Base-by-base conservation (phyloP, 2,113 vertebrate species). In the Platycercus adscitus region DNA sequence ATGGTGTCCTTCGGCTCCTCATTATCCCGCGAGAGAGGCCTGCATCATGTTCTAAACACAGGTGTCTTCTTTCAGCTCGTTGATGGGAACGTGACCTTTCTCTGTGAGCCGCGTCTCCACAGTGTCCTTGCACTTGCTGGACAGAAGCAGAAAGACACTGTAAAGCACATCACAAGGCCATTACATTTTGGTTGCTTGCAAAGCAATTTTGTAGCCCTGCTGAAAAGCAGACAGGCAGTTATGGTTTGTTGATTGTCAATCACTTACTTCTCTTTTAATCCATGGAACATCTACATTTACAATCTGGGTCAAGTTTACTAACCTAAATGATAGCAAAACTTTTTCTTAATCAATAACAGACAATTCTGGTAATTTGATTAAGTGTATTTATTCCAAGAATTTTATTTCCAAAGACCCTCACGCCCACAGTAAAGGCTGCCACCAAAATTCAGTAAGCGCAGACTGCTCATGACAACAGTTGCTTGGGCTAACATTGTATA, bases 111-210 rank as follows among this genome's bases (percentile, higher is more conserved):
- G n/a, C n/a, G n/a, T n/a, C n/a, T n/a, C n/a, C n/a, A n/a, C n/a
- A n/a, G 12, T 46, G 35, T 37, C n/a, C 55, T 61, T 2, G 1
- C 1, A 0, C 53, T 58, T 70, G 35, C 33, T 2, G 4, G 41
- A 35, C 19, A n/a, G 31, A 55, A n/a, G 37, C 9, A 79, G 28
- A 71, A 66, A 26, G 50, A 28, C 50, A 52, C 7, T 11, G 31
- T 20, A 50, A 87, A 88, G 47, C 43, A 31, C 17, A 43, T 26
- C 39, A 21, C 18, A 44, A 69, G 23, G 8, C 25, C 44, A 23
- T 39, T 43, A 33, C 21, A 52, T 21, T 72, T 64, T 35, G 9
- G 7, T 43, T 46, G 35, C 49, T 49, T 55, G 39, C 33, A 72
- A 52, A 93, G 79, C 5, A 43, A 33, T 65, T 82, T 55, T 76